These are phyloP conservation scores for Platycercus adscitus DNA, from an alignment of 2,113 vertebrate genomes.

Conservation along the genomic window DNA sequence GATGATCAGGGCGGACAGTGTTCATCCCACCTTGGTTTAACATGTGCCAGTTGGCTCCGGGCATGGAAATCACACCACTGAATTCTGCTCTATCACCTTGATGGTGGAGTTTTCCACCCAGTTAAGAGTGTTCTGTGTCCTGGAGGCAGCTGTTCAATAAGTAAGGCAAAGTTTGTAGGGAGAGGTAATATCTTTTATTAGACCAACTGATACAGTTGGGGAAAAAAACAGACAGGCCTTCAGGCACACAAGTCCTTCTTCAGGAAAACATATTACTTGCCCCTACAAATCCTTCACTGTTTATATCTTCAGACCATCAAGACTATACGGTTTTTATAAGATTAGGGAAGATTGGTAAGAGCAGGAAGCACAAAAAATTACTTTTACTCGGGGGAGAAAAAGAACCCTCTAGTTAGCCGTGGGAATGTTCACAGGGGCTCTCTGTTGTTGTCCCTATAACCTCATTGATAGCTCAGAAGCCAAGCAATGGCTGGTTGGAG, in stretches of 20 bases:
- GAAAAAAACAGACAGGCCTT: background rate
- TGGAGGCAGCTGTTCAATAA: constrained; percentile 6
- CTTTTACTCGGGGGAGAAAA: background rate
- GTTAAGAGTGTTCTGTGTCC: background rate
- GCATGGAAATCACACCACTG: background rate
- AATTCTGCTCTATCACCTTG: background rate
- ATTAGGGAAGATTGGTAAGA: background rate
- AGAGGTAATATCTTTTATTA: constrained; percentile 37
- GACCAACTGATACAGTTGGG: background rate
- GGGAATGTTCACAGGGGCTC: background rate
- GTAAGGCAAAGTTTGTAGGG: background rate
- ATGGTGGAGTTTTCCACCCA: background rate
- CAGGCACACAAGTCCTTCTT: constrained; percentile 6
- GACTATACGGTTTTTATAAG: background rate
- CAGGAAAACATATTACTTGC: constrained; percentile 17
- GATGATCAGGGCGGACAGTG: background rate
- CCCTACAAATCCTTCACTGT: background rate
- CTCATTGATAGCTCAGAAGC: background rate
- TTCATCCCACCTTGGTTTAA: background rate
- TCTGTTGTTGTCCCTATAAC: background rate
- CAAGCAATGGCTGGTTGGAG: background rate
- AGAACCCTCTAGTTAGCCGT: background rate
- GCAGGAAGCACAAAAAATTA: background rate
- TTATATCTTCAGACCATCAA: constrained; percentile 14
- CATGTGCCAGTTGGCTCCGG: background rate